Conservation (phyloP, 2,797 vertebrate genomes). For the Acanthurus leucopareius region DNA sequence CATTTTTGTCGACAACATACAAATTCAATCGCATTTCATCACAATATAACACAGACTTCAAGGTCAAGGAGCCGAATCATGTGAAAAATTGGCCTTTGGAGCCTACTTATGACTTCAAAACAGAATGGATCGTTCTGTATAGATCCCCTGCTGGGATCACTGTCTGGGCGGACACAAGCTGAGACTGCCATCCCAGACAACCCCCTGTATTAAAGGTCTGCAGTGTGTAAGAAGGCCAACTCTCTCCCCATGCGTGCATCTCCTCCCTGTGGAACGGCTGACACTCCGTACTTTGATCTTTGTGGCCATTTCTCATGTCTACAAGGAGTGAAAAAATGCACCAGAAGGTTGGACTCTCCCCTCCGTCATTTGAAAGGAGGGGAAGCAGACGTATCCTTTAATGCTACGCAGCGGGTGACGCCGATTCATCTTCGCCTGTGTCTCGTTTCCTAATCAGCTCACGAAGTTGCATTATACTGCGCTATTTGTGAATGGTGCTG, state of each 20-base stretch:
- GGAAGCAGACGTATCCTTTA: slow-evolving; percentile 66
- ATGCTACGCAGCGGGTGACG: slow-evolving; percentile 63
- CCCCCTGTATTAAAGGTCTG: slow-evolving; percentile 45
- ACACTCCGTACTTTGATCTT: slow-evolving; percentile 61
- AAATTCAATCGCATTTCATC: neutral
- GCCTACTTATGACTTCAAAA: slow-evolving; percentile 34
- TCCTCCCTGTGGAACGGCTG: slow-evolving; percentile 43
- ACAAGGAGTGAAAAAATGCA: slow-evolving; percentile 35
- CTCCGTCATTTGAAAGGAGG: slow-evolving; percentile 46
- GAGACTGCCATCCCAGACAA: slow-evolving; percentile 21
- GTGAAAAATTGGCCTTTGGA: slow-evolving; percentile 30
- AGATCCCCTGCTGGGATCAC: slow-evolving; percentile 25
- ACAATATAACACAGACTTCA: neutral
- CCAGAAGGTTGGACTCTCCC: slow-evolving; percentile 17
- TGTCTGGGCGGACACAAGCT: slow-evolving; percentile 27
- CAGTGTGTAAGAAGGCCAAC: slow-evolving; percentile 29
- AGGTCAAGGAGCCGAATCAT: slow-evolving; percentile 22
- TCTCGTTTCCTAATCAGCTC: slow-evolving; percentile 69
- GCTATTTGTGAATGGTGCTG: slow-evolving; percentile 64
- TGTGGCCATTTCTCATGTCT: slow-evolving; percentile 47
- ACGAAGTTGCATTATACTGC: slow-evolving; percentile 38
- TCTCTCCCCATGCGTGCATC: slow-evolving; percentile 40
- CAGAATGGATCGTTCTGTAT: slow-evolving; percentile 19
- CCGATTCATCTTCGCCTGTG: slow-evolving; percentile 60
- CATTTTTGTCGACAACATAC: neutral